phyloP scores from a whole-genome alignment of 2,797 vertebrate species.

The Anguilla anguilla region DNA sequence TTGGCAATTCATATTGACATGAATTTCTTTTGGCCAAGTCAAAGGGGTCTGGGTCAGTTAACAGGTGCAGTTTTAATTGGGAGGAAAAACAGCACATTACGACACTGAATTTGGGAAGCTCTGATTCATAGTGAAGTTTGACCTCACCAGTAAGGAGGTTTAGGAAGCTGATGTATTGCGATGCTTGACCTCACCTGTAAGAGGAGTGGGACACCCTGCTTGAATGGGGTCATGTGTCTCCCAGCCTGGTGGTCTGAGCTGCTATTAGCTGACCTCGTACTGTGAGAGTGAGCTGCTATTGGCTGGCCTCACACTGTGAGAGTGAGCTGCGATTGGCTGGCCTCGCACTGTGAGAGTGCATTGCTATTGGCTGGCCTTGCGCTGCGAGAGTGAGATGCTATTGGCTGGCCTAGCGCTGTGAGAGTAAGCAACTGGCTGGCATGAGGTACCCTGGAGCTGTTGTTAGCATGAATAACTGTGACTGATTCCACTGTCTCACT shows the following conservation, averaged over 20 bases:
- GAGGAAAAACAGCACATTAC: background rate
- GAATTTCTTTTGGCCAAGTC: background rate
- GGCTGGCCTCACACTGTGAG: background rate
- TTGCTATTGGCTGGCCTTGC: too few species aligned
- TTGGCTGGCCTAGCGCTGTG: background rate
- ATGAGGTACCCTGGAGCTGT: background rate
- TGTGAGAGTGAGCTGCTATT: background rate
- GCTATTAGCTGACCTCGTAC: background rate
- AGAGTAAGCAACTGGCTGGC: background rate
- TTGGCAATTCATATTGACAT: background rate
- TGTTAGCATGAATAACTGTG: background rate
- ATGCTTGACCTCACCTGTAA: too few species aligned
- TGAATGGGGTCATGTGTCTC: background rate
- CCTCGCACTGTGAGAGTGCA: background rate
- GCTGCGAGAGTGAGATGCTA: background rate
- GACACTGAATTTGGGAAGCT: background rate
- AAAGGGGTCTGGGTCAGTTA: background rate
- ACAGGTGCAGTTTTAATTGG: background rate
- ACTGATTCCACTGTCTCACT: background rate
- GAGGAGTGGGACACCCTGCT: background rate
- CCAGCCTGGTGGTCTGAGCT: background rate
- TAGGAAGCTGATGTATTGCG: background rate
- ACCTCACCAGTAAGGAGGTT: background rate
- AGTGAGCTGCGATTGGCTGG: too few species aligned
- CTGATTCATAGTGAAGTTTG: background rate